Evolutionary conservation across 2,797 vertebrate species (phyloP).

Genomic region (Spheniscus humboldti): DNA sequence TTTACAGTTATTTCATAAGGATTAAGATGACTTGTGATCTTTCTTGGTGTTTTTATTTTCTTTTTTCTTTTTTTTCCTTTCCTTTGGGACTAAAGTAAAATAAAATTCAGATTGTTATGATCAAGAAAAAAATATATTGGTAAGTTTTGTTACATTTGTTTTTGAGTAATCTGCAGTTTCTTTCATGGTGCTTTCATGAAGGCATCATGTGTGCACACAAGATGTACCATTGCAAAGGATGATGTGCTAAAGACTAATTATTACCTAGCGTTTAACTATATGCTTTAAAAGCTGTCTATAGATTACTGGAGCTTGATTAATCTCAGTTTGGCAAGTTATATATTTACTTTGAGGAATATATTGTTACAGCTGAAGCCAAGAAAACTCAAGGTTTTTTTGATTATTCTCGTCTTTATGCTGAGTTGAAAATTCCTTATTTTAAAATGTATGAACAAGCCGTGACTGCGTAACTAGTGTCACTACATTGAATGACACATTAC

Average conservation of each 20-base stretch:
- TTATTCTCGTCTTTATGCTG: background rate
- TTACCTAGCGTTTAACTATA: background rate
- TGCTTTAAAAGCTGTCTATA: background rate
- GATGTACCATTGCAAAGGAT: background rate
- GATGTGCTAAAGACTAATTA: background rate
- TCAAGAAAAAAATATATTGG: rapidly evolving
- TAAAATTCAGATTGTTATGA: background rate
- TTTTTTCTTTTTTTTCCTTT: background rate
- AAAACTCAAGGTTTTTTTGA: background rate
- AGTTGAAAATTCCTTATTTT: background rate
- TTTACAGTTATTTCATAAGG: background rate
- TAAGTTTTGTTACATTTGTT: background rate
- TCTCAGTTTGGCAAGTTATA: background rate
- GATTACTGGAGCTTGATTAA: background rate
- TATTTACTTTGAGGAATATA: background rate
- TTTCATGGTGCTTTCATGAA: background rate
- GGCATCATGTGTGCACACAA: too few relatives aligned
- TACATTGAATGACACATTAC: background rate
- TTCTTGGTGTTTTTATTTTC: too few relatives aligned
- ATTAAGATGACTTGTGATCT: background rate
- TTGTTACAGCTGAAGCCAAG: background rate
- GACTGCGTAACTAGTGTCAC: background rate
- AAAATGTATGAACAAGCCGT: background rate
- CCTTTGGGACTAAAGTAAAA: background rate
- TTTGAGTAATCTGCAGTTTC: background rate